Evolutionary conservation across 2,888 invertebrate genomes (phyloP).

Genomic region (Schizaphis graminum): DNA sequence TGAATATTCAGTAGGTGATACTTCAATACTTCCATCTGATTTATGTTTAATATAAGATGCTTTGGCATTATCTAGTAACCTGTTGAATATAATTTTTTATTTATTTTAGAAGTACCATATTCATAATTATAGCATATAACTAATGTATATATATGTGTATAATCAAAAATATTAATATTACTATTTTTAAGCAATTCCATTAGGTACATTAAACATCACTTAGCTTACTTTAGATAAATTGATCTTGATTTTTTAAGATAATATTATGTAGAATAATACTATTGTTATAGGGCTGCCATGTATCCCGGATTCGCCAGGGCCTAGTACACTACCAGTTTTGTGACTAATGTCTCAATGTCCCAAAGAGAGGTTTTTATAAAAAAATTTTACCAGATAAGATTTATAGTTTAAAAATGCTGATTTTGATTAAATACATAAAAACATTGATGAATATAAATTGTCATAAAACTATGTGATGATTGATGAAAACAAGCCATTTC

Average conservation of each 20-base stretch:
- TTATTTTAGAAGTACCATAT: background rate
- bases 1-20: constrained; percentile 71
- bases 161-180: background rate
- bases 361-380: too few relatives aligned
- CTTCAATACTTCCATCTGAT: constrained; percentile 71
- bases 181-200: background rate
- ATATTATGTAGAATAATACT: too few relatives aligned
- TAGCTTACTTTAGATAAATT: background rate
- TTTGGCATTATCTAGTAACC: constrained; percentile 49
- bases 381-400: too few relatives aligned
- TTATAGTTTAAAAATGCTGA: too few relatives aligned
- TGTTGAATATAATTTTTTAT: constrained; percentile 21
- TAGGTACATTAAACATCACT: background rate
- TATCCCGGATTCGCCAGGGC: too few relatives aligned
- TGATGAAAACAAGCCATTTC: too few relatives aligned
- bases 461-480: too few relatives aligned
- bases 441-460: too few relatives aligned
- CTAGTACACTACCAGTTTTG: too few relatives aligned
- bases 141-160: background rate
- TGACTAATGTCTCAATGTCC: too few relatives aligned
- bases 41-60: constrained; percentile 62
- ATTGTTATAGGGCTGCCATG: too few relatives aligned
- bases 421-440: too few relatives aligned
- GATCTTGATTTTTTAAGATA: background rate
- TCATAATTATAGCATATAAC: background rate